Evolutionary conservation across 2,113 vertebrate species (phyloP), one percentile per base, ranked within the genome.

Genomic region (Channa argus): DNA sequence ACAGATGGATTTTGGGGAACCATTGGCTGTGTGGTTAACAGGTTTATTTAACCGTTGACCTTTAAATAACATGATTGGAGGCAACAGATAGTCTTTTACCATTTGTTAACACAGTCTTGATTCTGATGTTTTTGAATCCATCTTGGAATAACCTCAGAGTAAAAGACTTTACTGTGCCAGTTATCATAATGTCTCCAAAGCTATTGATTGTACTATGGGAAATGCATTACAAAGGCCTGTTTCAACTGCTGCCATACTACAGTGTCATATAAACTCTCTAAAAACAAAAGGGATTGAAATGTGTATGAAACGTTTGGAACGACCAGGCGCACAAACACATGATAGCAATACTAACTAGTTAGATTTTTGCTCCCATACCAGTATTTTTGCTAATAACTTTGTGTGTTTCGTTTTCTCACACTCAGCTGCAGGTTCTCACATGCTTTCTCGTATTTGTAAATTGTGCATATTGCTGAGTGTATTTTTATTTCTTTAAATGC

Each of bases 221-320:
- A 0, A 53, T 15, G 34, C 5, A 46, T 41, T 8, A 6, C 2
- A 13, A 43, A 61, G 14, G 47, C 74, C 46, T 39, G 7, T 75
- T 55, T 56, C 33, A 66, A 1, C 24, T 71, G 15, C 44, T 58
- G 47, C 45, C 38, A 44, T 44, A 24, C 24, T 24, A 24, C 24
- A 24, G 55, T 24, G 52, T 3, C 9, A 76, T 53, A 37, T 67
- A 79, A 79, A 54, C 51, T 79, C 39, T 38, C 15, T n/a, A n/a
- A 45, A 37, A 38, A 5, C 84, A 78, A 88, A 91, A 86, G 79
- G 85, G 84, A 86, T n/a, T 15, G 51, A 64, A 14, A 38, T 79
- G 66, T 50, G 80, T 12, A 8, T 3, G 33, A 2, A 14, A 8
- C 39, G 67, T 38, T 59, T 34, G 63, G 51, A 63, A 59, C 44